Conservation (phyloP, 2,797 vertebrate species). For the Salmo trutta region DNA sequence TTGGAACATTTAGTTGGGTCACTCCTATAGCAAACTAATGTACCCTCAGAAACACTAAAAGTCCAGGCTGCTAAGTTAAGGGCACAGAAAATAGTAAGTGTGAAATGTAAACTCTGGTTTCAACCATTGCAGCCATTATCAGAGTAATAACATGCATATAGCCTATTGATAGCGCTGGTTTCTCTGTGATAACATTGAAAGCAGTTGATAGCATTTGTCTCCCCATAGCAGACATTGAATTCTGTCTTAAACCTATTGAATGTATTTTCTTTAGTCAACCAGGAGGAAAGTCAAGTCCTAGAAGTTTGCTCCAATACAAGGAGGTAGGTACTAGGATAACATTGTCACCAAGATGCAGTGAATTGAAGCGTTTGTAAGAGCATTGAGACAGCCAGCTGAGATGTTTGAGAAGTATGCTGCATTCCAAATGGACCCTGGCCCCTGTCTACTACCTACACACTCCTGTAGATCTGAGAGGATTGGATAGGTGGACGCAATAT, state of each 20-base stretch:
- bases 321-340: constrained; percentile 50
- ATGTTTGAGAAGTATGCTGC: no score
- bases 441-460: no score
- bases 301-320: constrained; percentile 54
- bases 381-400: neutral
- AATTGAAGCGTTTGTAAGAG: no score
- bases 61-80: no score
- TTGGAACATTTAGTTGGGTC: no score
- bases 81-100: neutral
- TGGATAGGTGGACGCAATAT: no score
- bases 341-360: no score
- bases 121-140: neutral
- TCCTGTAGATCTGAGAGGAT: no score
- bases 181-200: neutral
- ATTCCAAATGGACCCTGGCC: no score
- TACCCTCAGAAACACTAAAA: no score
- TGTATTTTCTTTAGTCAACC: constrained; percentile 40
- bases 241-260: neutral
- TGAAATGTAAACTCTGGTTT: neutral
- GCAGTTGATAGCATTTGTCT: neutral
- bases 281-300: constrained; percentile 72
- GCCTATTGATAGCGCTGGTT: neutral
- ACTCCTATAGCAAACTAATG: no score
- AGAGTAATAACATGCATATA: neutral
- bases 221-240: neutral